Evolutionary conservation across 53 echinoderm and acorn worm genomes (phyloP).

Genomic region (Echinometra lucunter): DNA sequence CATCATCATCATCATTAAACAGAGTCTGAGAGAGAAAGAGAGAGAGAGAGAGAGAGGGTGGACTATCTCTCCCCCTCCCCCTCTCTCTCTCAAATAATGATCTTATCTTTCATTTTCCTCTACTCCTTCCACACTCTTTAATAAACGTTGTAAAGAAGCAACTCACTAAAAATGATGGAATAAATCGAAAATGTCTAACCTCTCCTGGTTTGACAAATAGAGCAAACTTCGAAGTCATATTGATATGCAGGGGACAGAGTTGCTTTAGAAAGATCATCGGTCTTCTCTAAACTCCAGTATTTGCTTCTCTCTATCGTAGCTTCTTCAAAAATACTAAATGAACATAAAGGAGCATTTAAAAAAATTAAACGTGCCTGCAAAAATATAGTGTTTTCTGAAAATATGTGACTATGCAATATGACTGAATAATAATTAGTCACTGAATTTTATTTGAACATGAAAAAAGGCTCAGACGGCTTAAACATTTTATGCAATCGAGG

Average conservation of each 20-base stretch:
- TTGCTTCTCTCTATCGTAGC: no score
- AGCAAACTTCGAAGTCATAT: slow-evolving; percentile 12
- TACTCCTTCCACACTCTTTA: neutral
- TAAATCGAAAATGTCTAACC: neutral
- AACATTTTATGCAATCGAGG: no score
- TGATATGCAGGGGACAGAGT: neutral
- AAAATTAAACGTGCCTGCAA: neutral
- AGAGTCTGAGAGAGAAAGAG: no score
- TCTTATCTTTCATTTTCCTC: neutral
- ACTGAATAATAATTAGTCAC: neutral
- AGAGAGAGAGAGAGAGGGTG: no score
- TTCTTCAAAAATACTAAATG: neutral
- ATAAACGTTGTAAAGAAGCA: no score
- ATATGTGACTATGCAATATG: neutral
- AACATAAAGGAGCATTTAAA: neutral
- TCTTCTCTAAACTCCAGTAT: slow-evolving; percentile 29
- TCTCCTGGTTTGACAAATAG: slow-evolving; percentile 38
- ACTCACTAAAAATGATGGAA: neutral
- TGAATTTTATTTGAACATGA: no score
- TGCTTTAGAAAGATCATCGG: neutral
- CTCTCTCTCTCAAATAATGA: neutral
- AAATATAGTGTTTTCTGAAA: neutral
- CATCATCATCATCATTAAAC: no score
- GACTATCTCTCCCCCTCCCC: neutral
- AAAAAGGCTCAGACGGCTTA: no score